These are phyloP conservation scores for Philonicus albiceps DNA, from an alignment of 2,888 invertebrate species.

Conservation along the genomic window DNA sequence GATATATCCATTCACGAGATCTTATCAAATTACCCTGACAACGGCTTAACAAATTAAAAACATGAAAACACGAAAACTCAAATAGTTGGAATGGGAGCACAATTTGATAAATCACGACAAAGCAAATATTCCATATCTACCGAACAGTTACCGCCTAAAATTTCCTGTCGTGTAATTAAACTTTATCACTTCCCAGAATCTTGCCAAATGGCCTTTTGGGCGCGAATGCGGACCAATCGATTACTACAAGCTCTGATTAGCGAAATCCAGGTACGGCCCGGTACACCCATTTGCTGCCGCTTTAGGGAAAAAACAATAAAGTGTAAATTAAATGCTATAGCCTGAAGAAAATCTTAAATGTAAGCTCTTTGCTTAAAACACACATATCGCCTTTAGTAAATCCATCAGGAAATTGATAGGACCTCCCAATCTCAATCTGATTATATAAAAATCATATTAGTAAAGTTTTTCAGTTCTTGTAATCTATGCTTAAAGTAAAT, in stretches of 20 bases:
- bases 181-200: neutral
- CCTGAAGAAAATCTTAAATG: neutral
- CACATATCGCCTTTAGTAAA: neutral
- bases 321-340: neutral
- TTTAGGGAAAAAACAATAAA: neutral
- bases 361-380: neutral
- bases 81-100: neutral
- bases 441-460: neutral
- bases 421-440: neutral
- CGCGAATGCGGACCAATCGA: neutral
- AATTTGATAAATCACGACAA: neutral
- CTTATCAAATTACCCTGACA: neutral
- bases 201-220: neutral
- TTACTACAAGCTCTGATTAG: conserved; percentile 20
- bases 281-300: conserved; percentile 6
- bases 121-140: neutral
- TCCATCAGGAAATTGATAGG: neutral
- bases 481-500: neutral
- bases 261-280: neutral
- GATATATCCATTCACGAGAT: neutral
- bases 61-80: neutral
- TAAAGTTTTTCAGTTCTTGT: neutral
- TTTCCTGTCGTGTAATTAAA: neutral
- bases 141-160: neutral
- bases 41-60: neutral